Evolutionary conservation across 2,888 invertebrate species (phyloP).

Genomic region (Drosophila parthenogenetica): DNA sequence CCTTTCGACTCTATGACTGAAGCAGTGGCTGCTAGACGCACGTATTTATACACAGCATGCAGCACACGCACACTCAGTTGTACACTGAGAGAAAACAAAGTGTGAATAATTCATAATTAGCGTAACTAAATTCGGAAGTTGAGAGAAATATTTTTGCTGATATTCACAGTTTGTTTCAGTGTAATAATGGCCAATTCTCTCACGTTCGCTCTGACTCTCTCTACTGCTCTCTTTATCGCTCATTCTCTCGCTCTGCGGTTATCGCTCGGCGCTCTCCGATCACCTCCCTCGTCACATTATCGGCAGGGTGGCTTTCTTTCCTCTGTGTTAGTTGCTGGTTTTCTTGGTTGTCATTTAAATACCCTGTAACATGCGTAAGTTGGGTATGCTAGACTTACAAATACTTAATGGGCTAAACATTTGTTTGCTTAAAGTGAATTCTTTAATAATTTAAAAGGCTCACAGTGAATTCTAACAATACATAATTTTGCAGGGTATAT

Average conservation of each 20-base stretch:
- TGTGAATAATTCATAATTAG: background rate
- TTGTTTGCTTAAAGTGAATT: no score
- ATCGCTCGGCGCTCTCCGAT: conserved; percentile 24
- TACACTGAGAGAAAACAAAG: conserved; percentile 29
- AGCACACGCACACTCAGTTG: conserved; percentile 40
- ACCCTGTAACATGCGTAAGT: background rate
- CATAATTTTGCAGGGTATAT: conserved; percentile 12
- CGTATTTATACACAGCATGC: conserved; percentile 67
- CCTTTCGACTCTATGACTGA: conserved; percentile 55
- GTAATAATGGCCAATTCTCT: conserved; percentile 17
- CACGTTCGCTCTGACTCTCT: background rate
- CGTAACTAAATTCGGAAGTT: background rate
- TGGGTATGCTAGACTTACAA: background rate
- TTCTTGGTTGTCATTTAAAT: conserved; percentile 7
- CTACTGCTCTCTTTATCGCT: background rate
- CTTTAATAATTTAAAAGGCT: no score
- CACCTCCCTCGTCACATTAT: conserved; percentile 46
- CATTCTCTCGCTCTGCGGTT: conserved; percentile 10
- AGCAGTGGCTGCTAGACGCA: conserved; percentile 42
- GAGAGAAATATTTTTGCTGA: background rate
- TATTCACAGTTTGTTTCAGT: conserved; percentile 17
- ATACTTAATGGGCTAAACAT: background rate
- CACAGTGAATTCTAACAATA: background rate
- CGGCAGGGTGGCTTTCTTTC: conserved; percentile 58
- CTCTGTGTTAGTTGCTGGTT: conserved; percentile 12